Evolutionary conservation across 2,113 vertebrate genomes (phyloP).

Genomic region (Heliornis fulica): DNA sequence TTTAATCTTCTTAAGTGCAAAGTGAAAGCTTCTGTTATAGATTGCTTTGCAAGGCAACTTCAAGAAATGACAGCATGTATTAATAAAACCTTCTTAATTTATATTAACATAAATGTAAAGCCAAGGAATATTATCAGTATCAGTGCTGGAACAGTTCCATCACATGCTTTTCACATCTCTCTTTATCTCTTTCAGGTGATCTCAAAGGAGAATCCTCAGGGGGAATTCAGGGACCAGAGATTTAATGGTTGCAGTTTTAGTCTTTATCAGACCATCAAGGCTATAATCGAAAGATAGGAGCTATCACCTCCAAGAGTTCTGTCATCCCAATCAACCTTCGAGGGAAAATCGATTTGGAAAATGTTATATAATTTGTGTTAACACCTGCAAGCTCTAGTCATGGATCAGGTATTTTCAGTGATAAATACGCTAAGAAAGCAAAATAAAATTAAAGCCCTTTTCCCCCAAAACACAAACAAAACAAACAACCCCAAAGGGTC

Average conservation of each 20-base stretch:
- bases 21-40: neutral
- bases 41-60: neutral
- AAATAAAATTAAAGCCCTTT: neutral
- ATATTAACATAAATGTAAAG: conserved; percentile 17
- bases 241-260: conserved; percentile 1
- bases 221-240: conserved; percentile 22
- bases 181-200: conserved; percentile 40
- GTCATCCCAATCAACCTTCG: neutral
- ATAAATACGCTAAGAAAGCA: neutral
- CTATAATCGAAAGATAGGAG: neutral
- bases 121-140: conserved; percentile 1
- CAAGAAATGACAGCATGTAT: neutral
- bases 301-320: neutral
- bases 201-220: conserved; percentile 12
- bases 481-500: neutral
- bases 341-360: conserved; percentile 9
- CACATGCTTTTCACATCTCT: neutral
- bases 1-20: neutral
- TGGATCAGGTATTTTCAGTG: neutral
- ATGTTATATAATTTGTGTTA: neutral
- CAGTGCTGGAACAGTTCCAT: conserved; percentile 34
- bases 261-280: conserved; percentile 44
- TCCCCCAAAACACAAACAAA: neutral
- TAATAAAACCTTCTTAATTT: conserved; percentile 23
- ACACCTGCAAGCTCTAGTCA: neutral